A percentile compares a stretch with the other conserved stretches of the same genome.
phyloP scores from a whole-genome alignment of 30 jellyfish, hydroid and myxozoan species.

The Mastigias papua region DNA sequence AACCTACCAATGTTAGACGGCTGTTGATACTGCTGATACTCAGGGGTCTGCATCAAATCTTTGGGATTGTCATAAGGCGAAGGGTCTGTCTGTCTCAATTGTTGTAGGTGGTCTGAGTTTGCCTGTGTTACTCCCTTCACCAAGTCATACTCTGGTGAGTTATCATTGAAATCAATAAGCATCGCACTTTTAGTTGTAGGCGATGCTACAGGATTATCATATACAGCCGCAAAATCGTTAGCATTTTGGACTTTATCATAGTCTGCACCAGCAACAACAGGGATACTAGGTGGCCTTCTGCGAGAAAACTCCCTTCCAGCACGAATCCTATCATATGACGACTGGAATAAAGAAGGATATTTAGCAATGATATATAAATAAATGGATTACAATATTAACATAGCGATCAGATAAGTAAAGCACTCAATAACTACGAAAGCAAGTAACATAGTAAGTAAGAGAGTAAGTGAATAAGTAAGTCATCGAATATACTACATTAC shows the following conservation, averaged over 20 bases:
- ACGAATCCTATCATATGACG: slow-evolving; percentile 62
- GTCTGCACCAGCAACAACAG: slow-evolving; percentile 60
- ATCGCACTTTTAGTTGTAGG: slow-evolving; percentile 64
- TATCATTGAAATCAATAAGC: slow-evolving; percentile 41
- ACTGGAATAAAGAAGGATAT: slow-evolving; percentile 54
- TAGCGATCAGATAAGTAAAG: too few species aligned
- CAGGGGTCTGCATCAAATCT: slow-evolving; percentile 1
- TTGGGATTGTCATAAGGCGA: slow-evolving; percentile 37
- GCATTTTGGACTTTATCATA: slow-evolving; percentile 34
- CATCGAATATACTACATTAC: too few species aligned
- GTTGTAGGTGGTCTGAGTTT: slow-evolving; percentile 47
- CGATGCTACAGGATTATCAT: slow-evolving; percentile 94
- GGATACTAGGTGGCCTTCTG: slow-evolving; percentile 30
- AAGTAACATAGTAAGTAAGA: too few species aligned
- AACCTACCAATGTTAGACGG: background rate
- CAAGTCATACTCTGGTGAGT: slow-evolving; percentile 32
- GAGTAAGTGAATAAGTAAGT: too few species aligned
- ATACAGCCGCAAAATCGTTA: slow-evolving; percentile 75
- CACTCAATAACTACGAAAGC: too few species aligned
- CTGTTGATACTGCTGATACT: too few species aligned
- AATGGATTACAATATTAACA: too few species aligned
- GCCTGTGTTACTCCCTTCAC: slow-evolving; percentile 11
- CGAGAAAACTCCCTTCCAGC: background rate
- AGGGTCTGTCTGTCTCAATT: background rate
- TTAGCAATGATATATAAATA: too few species aligned